A percentile compares a stretch with the other conserved stretches of the same genome.
phyloP scores from a whole-genome alignment of 2,888 invertebrate species.

The Callinectes sapidus region DNA sequence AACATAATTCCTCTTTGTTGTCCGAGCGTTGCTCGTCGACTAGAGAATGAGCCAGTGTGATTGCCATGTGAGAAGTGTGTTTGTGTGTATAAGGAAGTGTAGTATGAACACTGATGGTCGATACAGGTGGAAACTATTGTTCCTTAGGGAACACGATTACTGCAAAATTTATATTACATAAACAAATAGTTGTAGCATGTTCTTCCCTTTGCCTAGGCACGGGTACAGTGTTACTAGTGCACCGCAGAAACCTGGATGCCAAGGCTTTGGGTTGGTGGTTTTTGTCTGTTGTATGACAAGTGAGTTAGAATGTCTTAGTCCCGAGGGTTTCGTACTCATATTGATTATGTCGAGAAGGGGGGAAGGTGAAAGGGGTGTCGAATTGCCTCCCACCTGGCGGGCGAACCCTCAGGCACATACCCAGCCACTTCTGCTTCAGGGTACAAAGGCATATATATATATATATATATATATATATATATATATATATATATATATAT shows the following conservation, averaged over 20 bases:
- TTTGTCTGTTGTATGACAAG: not conserved
- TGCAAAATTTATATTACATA: not conserved
- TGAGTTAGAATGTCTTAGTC: conserved; percentile 28
- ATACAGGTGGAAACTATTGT: not conserved
- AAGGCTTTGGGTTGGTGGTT: not conserved
- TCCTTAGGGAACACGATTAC: not conserved
- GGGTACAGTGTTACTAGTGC: not conserved
- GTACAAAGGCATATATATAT: conserved; percentile 8
- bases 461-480: conserved; percentile 33
- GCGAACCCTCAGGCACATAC: conserved; percentile 23
- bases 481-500: conserved; percentile 53
- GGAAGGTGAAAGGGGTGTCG: conserved; percentile 20
- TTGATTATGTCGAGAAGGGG: conserved; percentile 22
- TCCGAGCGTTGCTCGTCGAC: not conserved
- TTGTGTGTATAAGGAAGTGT: not conserved
- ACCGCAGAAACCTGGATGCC: not conserved
- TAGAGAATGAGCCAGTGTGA: not conserved
- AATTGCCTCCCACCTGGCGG: conserved; percentile 36
- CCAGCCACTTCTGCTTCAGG: not conserved
- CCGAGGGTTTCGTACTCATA: conserved; percentile 32
- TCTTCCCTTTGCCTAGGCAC: not conserved
- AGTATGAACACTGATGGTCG: not conserved
- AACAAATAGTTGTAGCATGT: not conserved
- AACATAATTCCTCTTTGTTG: not conserved
- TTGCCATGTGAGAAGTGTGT: not conserved